Evolutionary conservation across 1,140 invertebrate species (phyloP).

Genomic region (Coptotermes formosanus): DNA sequence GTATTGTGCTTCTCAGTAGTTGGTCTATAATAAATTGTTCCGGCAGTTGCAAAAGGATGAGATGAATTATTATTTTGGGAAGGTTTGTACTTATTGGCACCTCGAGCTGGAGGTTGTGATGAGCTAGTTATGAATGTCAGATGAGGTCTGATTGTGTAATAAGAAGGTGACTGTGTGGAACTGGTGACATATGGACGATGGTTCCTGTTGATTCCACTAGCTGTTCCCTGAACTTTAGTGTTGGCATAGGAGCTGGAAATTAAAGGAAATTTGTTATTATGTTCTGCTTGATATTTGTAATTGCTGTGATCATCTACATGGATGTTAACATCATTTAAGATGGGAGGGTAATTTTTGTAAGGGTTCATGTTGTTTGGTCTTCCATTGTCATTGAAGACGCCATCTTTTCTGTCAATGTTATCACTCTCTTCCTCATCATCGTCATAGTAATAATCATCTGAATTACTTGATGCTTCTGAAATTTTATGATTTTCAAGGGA

Average conservation of each 20-base stretch:
- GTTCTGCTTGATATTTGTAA: slow-evolving; percentile 55
- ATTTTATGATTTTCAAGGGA: not conserved
- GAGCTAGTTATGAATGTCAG: slow-evolving; percentile 39
- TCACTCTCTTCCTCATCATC: slow-evolving; percentile 47
- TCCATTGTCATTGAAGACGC: slow-evolving; percentile 32
- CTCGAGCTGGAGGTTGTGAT: slow-evolving; percentile 37
- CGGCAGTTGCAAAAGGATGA: too few relatives aligned
- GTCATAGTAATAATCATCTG: slow-evolving; percentile 39
- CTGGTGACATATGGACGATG: slow-evolving; percentile 46
- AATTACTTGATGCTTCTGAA: not conserved
- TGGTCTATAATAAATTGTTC: too few relatives aligned
- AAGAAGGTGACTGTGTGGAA: slow-evolving; percentile 44
- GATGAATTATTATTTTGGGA: not conserved
- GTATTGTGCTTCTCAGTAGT: too few relatives aligned
- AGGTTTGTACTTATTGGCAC: slow-evolving; percentile 17
- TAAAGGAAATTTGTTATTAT: slow-evolving; percentile 59
- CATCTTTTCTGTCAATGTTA: slow-evolving; percentile 42
- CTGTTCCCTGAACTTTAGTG: slow-evolving; percentile 64
- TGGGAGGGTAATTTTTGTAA: slow-evolving; percentile 39
- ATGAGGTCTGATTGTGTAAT: slow-evolving; percentile 42
- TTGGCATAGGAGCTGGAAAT: slow-evolving; percentile 72
- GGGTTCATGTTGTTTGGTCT: not conserved
- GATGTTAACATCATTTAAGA: slow-evolving; percentile 30
- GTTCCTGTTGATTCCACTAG: slow-evolving; percentile 41
- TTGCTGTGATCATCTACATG: slow-evolving; percentile 11